Evolutionary conservation across 2,113 vertebrate species (phyloP).

Genomic region (Pygathrix nemaeus): DNA sequence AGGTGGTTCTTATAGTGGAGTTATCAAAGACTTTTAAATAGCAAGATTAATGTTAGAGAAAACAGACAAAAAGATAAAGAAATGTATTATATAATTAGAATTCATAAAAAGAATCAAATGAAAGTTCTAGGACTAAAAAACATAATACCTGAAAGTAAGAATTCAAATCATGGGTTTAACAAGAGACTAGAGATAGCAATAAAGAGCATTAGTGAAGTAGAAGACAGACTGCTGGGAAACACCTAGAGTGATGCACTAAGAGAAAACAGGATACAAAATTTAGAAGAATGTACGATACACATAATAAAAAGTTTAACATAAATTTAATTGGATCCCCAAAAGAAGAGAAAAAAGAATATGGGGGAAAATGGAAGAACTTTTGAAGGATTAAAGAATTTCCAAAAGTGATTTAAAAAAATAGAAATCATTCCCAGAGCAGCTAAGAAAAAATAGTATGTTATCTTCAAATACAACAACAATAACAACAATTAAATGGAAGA

Average conservation of each 20-base stretch:
- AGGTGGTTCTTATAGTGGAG: neutral
- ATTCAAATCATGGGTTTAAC: neutral
- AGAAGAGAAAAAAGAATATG: neutral
- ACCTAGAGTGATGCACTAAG: neutral
- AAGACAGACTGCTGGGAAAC: neutral
- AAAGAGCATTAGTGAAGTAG: neutral
- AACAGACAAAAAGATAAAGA: neutral
- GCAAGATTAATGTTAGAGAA: neutral
- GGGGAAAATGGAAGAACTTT: neutral
- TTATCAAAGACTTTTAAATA: conserved; percentile 1
- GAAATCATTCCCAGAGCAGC: neutral
- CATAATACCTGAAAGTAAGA: neutral
- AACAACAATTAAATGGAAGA: neutral
- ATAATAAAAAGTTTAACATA: neutral
- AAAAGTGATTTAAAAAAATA: neutral
- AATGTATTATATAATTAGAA: neutral
- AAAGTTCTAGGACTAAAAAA: neutral
- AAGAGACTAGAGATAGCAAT: neutral
- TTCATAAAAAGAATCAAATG: neutral
- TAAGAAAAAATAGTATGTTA: neutral
- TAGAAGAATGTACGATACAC: neutral
- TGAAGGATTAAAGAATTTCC: neutral
- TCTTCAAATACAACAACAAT: neutral
- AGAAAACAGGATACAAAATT: neutral
- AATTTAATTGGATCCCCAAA: neutral